These are phyloP conservation scores for Calonectris borealis DNA, from an alignment of 2,113 vertebrate genomes.

Conservation along the genomic window DNA sequence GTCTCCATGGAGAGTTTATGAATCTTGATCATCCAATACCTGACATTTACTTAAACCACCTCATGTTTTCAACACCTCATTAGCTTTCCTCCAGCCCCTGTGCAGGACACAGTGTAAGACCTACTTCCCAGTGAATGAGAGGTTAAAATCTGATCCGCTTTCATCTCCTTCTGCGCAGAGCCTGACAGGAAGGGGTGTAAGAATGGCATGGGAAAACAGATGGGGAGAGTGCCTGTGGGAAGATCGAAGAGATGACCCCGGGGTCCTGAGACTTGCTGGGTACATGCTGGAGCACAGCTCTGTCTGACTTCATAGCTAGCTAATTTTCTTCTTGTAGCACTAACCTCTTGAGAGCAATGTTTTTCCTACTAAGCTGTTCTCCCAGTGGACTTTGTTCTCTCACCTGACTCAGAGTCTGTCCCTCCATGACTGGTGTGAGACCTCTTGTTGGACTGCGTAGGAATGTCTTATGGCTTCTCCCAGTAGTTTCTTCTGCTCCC, in stretches of 20 bases:
- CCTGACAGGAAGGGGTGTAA: neutral
- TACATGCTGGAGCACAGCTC: neutral
- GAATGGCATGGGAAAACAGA: slow-evolving; percentile 32
- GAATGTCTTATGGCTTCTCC: neutral
- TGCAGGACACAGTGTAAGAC: neutral
- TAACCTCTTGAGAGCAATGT: neutral
- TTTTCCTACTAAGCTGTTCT: neutral
- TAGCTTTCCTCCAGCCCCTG: neutral
- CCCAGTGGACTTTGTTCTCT: neutral
- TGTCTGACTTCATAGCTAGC: neutral
- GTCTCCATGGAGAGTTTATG: neutral
- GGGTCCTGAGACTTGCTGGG: neutral
- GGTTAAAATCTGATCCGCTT: neutral
- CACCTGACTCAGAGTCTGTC: neutral
- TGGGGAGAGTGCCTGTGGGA: slow-evolving; percentile 4
- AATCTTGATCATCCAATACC: neutral
- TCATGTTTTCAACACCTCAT: neutral
- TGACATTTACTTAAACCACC: neutral
- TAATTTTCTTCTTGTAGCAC: neutral
- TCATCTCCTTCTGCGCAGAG: neutral
- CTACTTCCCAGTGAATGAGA: neutral
- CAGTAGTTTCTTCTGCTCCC: neutral
- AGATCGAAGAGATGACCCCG: neutral
- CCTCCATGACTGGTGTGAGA: neutral
- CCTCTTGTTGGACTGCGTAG: neutral